phyloP scores from a whole-genome alignment of 2,113 vertebrate genomes.

The Plestiodon gilberti region DNA sequence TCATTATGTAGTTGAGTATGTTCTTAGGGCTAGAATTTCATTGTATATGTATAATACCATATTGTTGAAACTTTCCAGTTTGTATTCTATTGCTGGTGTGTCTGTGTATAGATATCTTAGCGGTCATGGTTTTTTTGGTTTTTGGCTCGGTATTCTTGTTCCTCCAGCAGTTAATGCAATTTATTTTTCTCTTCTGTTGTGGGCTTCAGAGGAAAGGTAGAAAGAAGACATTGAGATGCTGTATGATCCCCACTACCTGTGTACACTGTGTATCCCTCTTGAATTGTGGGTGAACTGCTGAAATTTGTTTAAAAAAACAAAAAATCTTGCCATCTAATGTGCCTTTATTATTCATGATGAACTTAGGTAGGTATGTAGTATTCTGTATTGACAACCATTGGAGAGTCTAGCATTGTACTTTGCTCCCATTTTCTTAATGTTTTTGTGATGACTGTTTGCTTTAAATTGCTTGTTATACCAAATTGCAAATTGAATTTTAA shows the following conservation, averaged over 20 bases:
- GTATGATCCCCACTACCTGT: neutral
- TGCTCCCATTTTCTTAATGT: neutral
- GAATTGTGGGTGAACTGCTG: neutral
- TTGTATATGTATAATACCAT: neutral
- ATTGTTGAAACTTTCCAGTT: neutral
- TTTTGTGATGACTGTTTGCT: neutral
- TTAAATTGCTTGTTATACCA: too few relatives aligned
- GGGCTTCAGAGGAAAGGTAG: neutral
- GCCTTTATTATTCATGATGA: too few relatives aligned
- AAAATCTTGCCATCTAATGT: neutral
- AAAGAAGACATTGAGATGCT: too few relatives aligned
- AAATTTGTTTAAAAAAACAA: neutral
- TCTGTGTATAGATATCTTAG: too few relatives aligned
- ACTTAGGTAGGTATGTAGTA: neutral
- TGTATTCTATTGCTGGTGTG: neutral
- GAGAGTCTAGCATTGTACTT: neutral
- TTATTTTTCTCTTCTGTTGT: neutral
- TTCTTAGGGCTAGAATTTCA: neutral
- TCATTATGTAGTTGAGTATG: neutral
- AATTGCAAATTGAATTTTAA: neutral
- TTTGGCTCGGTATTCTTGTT: neutral
- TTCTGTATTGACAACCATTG: neutral
- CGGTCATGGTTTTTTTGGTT: too few relatives aligned
- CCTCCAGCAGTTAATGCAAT: neutral
- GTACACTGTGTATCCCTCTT: neutral